Percentiles rank a stretch among this genome's conserved stretches.
Evolutionary conservation across 1,140 invertebrate species (phyloP).

Genomic region (Spodoptera frugiperda): DNA sequence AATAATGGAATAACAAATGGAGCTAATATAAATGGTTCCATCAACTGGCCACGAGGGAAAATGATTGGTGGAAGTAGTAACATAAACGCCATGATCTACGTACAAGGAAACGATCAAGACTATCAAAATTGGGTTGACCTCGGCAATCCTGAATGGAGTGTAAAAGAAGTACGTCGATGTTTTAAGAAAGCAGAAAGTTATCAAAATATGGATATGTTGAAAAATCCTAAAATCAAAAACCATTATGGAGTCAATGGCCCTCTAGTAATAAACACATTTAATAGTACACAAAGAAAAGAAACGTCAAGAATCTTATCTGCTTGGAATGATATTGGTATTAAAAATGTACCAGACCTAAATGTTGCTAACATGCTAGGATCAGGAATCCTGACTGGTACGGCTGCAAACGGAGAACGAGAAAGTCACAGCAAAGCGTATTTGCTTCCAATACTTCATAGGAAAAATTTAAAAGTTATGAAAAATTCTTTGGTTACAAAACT

Average conservation of each 20-base stretch:
- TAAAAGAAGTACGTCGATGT: slow-evolving; percentile 61
- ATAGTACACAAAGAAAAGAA: slow-evolving; percentile 50
- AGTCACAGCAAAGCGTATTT: slow-evolving; percentile 88
- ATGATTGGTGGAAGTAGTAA: slow-evolving; percentile 88
- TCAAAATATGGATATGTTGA: slow-evolving; percentile 47
- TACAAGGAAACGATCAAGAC: slow-evolving; percentile 87
- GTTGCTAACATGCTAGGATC: slow-evolving; percentile 73
- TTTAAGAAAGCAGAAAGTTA: slow-evolving; percentile 57
- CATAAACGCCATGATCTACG: slow-evolving; percentile 90
- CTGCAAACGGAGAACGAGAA: slow-evolving; percentile 87
- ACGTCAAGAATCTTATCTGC: slow-evolving; percentile 70
- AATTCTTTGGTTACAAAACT: slow-evolving; percentile 85
- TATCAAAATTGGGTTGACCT: slow-evolving; percentile 88
- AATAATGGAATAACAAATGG: background rate
- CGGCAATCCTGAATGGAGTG: slow-evolving; percentile 89
- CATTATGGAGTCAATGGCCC: slow-evolving; percentile 55
- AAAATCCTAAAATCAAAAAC: slow-evolving; percentile 37
- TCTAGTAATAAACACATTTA: slow-evolving; percentile 55
- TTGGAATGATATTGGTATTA: slow-evolving; percentile 63
- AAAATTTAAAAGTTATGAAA: slow-evolving; percentile 90
- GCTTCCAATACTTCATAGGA: slow-evolving; percentile 79
- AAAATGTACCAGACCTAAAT: slow-evolving; percentile 64
- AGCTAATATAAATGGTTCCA: slow-evolving; percentile 15
- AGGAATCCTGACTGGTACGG: slow-evolving; percentile 68
- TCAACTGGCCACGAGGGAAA: slow-evolving; percentile 83